phyloP scores from a whole-genome alignment of 1,140 invertebrate species.

The Lethrus apterus region DNA sequence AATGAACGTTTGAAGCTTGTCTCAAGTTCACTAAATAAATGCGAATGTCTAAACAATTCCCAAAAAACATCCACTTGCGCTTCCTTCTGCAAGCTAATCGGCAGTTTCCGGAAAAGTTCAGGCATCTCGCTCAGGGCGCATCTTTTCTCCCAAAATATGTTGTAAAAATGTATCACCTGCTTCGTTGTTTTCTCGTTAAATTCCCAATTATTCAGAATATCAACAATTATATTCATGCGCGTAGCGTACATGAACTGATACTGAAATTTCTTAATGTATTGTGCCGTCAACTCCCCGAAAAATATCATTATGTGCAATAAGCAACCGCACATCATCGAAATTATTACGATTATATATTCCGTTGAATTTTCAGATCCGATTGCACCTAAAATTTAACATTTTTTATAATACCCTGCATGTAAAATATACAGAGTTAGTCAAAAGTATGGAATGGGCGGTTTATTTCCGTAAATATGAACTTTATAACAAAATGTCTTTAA shows the following conservation, averaged over 20 bases:
- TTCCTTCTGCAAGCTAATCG: constrained; percentile 9
- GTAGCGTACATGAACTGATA: not conserved
- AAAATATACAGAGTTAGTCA: no score
- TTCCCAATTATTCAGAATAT: not conserved
- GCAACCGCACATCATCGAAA: not conserved
- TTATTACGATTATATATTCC: not conserved
- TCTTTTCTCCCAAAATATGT: constrained; percentile 6
- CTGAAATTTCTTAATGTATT: constrained; percentile 5
- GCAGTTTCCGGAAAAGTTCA: not conserved
- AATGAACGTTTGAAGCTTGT: constrained; percentile 4
- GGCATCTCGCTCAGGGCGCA: constrained; percentile 2
- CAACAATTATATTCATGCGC: constrained; percentile 1
- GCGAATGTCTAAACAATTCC: constrained; percentile 26
- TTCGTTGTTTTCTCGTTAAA: not conserved
- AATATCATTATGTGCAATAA: constrained; percentile 12
- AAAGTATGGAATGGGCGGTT: no score
- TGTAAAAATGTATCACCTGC: constrained; percentile 3
- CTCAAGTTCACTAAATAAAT: constrained; percentile 15
- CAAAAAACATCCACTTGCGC: constrained; percentile 7
- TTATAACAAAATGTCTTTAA: no score
- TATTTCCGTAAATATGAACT: no score
- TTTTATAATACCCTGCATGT: not conserved
- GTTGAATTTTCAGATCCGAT: not conserved
- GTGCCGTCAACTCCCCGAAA: constrained; percentile 5
- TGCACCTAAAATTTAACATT: constrained; percentile 1